A percentile compares a stretch with the other conserved stretches of the same genome.
phyloP scores from a whole-genome alignment of 2,113 vertebrate genomes.

The Corythaixoides concolor region DNA sequence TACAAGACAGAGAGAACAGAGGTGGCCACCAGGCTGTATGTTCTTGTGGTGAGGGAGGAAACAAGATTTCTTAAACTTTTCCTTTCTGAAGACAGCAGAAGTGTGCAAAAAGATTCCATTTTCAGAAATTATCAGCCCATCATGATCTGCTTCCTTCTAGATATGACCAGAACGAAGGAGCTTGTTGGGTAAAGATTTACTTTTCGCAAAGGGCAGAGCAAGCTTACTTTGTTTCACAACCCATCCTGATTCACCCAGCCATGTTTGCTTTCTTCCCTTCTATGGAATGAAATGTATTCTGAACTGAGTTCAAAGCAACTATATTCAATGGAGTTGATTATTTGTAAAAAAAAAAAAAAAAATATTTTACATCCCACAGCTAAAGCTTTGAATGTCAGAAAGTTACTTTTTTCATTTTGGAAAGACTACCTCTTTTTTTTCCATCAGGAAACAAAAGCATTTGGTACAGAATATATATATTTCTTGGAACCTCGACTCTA shows the following conservation, averaged over 20 bases:
- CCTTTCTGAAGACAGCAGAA: neutral
- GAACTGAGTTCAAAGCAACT: neutral
- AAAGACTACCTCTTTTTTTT: neutral
- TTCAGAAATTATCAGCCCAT: neutral
- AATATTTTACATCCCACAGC: neutral
- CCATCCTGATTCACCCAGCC: neutral
- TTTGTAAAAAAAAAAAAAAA: slow-evolving; percentile 28
- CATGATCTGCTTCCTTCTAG: neutral
- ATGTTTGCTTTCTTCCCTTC: neutral
- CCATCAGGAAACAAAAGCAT: neutral
- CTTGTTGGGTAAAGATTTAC: neutral
- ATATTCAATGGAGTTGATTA: neutral
- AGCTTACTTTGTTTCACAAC: neutral
- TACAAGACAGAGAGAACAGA: neutral
- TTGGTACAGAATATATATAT: neutral
- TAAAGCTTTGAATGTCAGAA: neutral
- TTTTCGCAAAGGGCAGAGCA: neutral
- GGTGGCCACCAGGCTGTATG: neutral
- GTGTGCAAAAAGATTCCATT: neutral
- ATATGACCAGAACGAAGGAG: neutral
- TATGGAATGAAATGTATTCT: neutral
- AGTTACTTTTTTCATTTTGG: neutral
- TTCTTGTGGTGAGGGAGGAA: neutral
- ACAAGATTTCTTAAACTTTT: neutral
- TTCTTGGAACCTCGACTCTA: neutral